phyloP scores from a whole-genome alignment of 2,888 invertebrate species.

The Dendrolimus pini region DNA sequence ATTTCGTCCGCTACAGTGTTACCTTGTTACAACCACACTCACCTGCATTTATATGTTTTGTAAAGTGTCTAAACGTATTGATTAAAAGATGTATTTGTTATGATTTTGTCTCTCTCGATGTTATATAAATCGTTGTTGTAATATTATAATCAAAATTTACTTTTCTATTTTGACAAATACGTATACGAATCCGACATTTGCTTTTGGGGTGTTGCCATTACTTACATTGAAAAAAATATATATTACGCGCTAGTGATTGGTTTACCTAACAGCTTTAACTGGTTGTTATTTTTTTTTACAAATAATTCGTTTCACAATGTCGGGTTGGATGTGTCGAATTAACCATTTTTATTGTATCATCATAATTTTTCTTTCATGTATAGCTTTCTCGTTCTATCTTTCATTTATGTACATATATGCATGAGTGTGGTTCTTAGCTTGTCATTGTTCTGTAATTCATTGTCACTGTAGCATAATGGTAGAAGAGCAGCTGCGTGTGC shows the following conservation, averaged over 20 bases:
- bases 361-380: conserved; percentile 29
- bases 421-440: conserved; percentile 68
- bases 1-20: conserved; percentile 59
- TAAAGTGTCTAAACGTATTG: background rate
- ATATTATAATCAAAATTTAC: conserved; percentile 15
- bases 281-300: conserved; percentile 21
- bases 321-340: conserved; percentile 47
- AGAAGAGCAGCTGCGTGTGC: too few species aligned
- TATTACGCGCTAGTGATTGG: conserved; percentile 67
- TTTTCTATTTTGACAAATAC: conserved; percentile 21
- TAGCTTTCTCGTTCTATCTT: conserved; percentile 24
- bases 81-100: background rate
- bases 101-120: conserved; percentile 4
- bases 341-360: conserved; percentile 28
- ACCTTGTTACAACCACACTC: conserved; percentile 66
- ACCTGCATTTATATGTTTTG: conserved; percentile 65
- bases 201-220: conserved; percentile 68
- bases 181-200: conserved; percentile 66
- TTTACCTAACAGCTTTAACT: conserved; percentile 61
- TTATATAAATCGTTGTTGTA: conserved; percentile 22
- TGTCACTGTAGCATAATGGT: too few species aligned
- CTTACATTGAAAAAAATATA: conserved; percentile 31
- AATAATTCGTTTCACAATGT: conserved; percentile 34
- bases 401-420: conserved; percentile 53
- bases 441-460: background rate